These are phyloP conservation scores for Biston stratarius DNA, from an alignment of 2,888 invertebrate species.

Conservation along the genomic window DNA sequence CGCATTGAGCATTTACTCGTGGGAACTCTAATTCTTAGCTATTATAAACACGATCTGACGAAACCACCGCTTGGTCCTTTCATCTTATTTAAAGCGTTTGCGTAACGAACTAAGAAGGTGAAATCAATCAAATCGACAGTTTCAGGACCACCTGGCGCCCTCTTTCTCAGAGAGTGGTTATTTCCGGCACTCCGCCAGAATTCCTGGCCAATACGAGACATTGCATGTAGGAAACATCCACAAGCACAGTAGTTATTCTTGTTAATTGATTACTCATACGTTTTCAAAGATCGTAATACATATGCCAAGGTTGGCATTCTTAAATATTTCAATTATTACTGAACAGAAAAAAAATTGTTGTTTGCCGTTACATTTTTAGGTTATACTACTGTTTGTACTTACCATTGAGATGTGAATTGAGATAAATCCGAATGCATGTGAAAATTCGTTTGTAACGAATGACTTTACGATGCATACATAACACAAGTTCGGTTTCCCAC, in stretches of 20 bases:
- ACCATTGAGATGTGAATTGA: no score
- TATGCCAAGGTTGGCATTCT: conserved; percentile 18
- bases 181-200: conserved; percentile 39
- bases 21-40: neutral
- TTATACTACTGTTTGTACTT: no score
- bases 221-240: conserved; percentile 22
- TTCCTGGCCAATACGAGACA: conserved; percentile 29
- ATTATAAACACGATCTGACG: neutral
- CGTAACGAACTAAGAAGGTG: conserved; percentile 3
- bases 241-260: conserved; percentile 9
- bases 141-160: conserved; percentile 4
- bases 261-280: conserved; percentile 30
- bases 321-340: neutral
- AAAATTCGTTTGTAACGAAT: no score
- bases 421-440: no score
- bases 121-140: conserved; percentile 18
- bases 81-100: neutral
- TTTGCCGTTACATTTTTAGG: neutral
- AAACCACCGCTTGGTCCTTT: neutral
- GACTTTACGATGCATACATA: no score
- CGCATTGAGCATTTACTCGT: no score
- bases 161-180: conserved; percentile 8
- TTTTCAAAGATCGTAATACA: conserved; percentile 9
- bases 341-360: neutral
- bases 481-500: no score